Base-by-base conservation (phyloP, 1,140 invertebrate species). In the Drosophila equinoxialis region DNA sequence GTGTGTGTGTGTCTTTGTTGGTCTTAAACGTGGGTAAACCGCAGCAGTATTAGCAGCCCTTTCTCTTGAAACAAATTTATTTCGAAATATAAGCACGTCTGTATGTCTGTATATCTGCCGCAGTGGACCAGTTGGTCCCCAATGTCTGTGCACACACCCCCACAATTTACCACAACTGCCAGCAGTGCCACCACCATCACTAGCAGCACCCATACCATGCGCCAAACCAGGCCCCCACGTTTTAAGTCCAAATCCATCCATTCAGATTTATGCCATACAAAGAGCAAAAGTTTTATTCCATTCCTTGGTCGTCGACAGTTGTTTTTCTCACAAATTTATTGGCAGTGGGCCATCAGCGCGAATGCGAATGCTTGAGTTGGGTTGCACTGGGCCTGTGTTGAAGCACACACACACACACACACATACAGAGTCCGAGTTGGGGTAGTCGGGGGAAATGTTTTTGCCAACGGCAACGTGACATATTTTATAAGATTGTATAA, bases 301-400 rank as follows among this genome's bases (percentile, higher is more conserved):
- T 61, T 75, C 70, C 74, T 65, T 35, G 14, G 74, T 74, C 39
- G 71, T 75, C 68, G 67, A 68, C 63, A 78, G 72, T 75, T 75
- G 73, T 79, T 79, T 79, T 76, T 76, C 68, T 71, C 72, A 42
- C 76, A 75, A 67, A 70, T 75, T 78, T 78, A 78, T 78, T 78
- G 76, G 76, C 76, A 78, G 63, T 45, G 60, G 64, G 76, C 76
- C 76, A 78, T 75, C 68, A 75, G 68, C 13, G 55, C 11, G 30
- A 35, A 59, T 62, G 55, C 11, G 55, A 35, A 59, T 62, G 48
- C 45, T 61, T 57, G 71, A 74, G 42, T 60, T 33, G 58, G 33
- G 14, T 51, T 51, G 45, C 45, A 51, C 11, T 17, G 17, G 33
- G 33, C 26, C 14, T 20, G 57, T 6, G n/a, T 39, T 35, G 17